Percentiles rank a stretch among this genome's conserved stretches.
These are phyloP conservation scores for Ondatra zibethicus DNA, from an alignment of 2,113 vertebrate species.

Conservation along the genomic window DNA sequence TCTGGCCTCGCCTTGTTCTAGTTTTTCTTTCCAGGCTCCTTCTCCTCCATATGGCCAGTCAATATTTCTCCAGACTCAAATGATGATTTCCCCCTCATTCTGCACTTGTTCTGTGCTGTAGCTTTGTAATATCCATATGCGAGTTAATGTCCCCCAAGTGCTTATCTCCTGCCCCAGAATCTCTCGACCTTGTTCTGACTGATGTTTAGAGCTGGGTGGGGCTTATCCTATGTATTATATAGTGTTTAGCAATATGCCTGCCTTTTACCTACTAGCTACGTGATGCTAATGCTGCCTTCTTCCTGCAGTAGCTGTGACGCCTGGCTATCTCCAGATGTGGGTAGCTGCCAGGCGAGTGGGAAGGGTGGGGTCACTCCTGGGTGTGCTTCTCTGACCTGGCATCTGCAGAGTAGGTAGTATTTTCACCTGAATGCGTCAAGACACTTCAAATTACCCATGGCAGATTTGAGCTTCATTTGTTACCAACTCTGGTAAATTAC, in stretches of 20 bases:
- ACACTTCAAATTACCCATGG: not conserved
- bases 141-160: not conserved
- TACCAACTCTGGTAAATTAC: not conserved
- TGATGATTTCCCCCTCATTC: not conserved
- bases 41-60: constrained; percentile 42
- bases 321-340: not conserved
- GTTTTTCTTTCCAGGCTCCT: not conserved
- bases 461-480: constrained; percentile 5
- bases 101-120: not conserved
- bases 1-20: constrained; percentile 33
- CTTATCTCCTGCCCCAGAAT: not conserved
- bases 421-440: constrained; percentile 33
- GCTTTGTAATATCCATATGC: not conserved
- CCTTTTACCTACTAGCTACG: not conserved
- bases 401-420: not conserved
- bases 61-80: constrained; percentile 25
- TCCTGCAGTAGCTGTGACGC: not conserved
- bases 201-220: not conserved
- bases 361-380: not conserved
- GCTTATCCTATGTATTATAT: not conserved
- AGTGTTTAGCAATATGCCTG: not conserved
- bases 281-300: not conserved
- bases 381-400: not conserved
- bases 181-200: not conserved
- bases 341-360: not conserved